Percentiles rank a stretch among this genome's conserved stretches.
Conservation (phyloP, 2,113 vertebrate species). For the Trichomycterus rosablanca region DNA sequence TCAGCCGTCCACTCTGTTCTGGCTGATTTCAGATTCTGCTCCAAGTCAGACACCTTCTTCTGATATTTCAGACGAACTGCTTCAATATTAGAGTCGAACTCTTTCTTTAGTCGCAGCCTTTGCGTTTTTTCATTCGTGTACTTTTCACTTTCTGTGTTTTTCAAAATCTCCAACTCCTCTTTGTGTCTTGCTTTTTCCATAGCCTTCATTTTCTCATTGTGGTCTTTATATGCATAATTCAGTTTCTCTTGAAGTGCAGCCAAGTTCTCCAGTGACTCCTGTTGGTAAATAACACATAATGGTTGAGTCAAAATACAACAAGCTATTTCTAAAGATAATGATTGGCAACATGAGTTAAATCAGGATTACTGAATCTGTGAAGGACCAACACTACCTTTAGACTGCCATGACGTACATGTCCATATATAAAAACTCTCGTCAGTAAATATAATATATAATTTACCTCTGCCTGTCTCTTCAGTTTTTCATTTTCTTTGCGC, state of each 20-base stretch:
- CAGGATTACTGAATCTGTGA: no score
- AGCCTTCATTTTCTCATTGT: conserved; percentile 65
- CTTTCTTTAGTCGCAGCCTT: conserved; percentile 54
- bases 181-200: conserved; percentile 71
- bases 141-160: conserved; percentile 60
- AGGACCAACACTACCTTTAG: no score
- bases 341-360: no score
- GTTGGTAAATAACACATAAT: conserved; percentile 43
- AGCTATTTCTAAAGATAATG: no score
- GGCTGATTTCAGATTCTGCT: conserved; percentile 65
- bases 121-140: conserved; percentile 60
- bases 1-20: conserved; percentile 63
- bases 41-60: conserved; percentile 67
- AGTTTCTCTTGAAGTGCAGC: conserved; percentile 67
- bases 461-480: conserved; percentile 79
- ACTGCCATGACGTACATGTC: no score
- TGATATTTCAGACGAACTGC: conserved; percentile 63
- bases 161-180: conserved; percentile 69
- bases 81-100: conserved; percentile 62
- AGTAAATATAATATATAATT: no score
- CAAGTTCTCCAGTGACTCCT: conserved; percentile 69
- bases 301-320: no score
- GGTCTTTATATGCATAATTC: conserved; percentile 59
- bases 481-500: conserved; percentile 76
- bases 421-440: no score